A percentile compares a stretch with the other conserved stretches of the same genome.
These are phyloP conservation scores for Galerucella calmariensis DNA, from an alignment of 2,888 invertebrate genomes.

Conservation along the genomic window DNA sequence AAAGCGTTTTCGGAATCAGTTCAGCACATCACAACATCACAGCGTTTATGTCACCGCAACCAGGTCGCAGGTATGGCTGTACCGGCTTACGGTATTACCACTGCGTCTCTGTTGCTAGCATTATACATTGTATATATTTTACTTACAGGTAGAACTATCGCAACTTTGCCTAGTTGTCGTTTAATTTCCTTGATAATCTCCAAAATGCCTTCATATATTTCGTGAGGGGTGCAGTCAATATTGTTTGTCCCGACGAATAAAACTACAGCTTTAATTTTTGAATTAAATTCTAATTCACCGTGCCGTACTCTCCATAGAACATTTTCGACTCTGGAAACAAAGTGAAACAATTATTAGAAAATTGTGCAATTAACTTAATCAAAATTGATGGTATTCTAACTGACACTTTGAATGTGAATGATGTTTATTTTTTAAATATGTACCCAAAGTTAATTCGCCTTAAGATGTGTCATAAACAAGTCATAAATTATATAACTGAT, in stretches of 20 bases:
- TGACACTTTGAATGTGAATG: conserved; percentile 6
- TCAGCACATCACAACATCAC: no score
- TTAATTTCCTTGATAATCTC: conserved; percentile 70
- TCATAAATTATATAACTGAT: no score
- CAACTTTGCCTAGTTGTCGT: conserved; percentile 68
- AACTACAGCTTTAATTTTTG: conserved; percentile 75
- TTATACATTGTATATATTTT: background rate
- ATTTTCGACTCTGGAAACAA: conserved; percentile 68
- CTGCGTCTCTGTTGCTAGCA: no score
- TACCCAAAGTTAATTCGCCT: background rate
- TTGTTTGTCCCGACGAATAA: conserved; percentile 77
- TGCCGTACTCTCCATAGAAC: conserved; percentile 76
- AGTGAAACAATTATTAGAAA: conserved; percentile 16
- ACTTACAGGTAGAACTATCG: conserved; percentile 70
- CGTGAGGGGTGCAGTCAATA: conserved; percentile 70
- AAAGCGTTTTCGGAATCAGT: no score
- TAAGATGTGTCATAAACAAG: background rate
- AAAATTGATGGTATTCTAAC: conserved; percentile 10
- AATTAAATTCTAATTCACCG: conserved; percentile 75
- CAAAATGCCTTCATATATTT: conserved; percentile 72
- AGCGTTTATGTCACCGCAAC: no score
- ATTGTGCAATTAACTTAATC: conserved; percentile 15
- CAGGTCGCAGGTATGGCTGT: no score
- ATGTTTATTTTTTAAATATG: background rate
- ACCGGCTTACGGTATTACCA: no score